Percentiles rank a stretch among this genome's conserved stretches.
These are phyloP conservation scores for Agrotis exclamationis DNA, from an alignment of 2,888 invertebrate genomes.

Conservation along the genomic window DNA sequence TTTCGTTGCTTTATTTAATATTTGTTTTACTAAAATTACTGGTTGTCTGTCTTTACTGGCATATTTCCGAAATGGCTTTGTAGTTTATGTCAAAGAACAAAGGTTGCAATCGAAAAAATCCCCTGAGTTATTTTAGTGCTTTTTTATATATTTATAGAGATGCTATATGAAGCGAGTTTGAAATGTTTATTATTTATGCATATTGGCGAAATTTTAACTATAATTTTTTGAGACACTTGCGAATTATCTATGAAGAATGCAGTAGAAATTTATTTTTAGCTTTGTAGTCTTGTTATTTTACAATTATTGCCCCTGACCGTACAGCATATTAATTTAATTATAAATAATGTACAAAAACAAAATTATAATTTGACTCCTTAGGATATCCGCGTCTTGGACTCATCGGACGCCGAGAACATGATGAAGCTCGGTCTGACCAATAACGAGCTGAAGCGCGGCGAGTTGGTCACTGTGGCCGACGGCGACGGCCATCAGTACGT, in stretches of 20 bases:
- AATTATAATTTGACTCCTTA: not conserved
- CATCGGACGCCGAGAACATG: slow-evolving; percentile 71
- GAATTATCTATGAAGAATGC: not conserved
- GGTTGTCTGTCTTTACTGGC: too few relatives aligned
- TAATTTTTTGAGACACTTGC: not conserved
- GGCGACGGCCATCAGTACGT: slow-evolving; percentile 95
- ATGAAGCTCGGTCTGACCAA: slow-evolving; percentile 74
- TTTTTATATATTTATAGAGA: not conserved
- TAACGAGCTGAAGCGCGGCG: slow-evolving; percentile 77
- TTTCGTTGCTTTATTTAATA: too few relatives aligned
- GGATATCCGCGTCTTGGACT: slow-evolving; percentile 32
- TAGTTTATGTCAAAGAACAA: too few relatives aligned
- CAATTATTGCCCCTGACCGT: too few relatives aligned
- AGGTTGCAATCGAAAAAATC: too few relatives aligned
- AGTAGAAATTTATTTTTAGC: too few relatives aligned
- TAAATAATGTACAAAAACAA: not conserved
- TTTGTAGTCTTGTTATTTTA: too few relatives aligned
- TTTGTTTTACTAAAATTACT: too few relatives aligned
- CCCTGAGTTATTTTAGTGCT: too few relatives aligned
- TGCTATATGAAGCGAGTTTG: not conserved
- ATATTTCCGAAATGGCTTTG: too few relatives aligned
- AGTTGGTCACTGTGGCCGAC: slow-evolving; percentile 80
- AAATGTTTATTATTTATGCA: too few relatives aligned
- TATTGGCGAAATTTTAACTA: too few relatives aligned
- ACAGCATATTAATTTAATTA: not conserved